Conservation (phyloP, 2,113 vertebrate species). For the Oncorhynchus masou region DNA sequence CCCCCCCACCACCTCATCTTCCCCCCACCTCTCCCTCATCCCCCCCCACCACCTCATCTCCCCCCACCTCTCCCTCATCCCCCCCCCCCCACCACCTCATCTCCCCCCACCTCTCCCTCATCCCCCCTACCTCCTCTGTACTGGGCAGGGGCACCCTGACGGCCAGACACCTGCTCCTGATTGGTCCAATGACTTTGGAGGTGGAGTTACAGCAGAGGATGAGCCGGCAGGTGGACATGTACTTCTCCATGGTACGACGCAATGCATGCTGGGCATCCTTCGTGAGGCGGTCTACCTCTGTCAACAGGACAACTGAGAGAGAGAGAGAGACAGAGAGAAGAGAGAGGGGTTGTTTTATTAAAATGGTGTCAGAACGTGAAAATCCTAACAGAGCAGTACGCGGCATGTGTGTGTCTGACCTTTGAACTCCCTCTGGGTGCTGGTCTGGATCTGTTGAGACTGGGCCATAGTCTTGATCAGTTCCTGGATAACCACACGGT, state of each 20-base stretch:
- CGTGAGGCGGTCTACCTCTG: constrained; percentile 93
- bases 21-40: no score
- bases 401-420: constrained; percentile 63
- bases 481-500: constrained; percentile 95
- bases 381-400: not conserved
- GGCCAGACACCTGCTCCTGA: constrained; percentile 90
- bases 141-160: constrained; percentile 90
- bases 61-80: no score
- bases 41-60: no score
- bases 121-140: constrained; percentile 81
- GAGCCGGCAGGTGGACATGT: constrained; percentile 92
- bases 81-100: no score
- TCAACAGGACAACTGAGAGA: constrained; percentile 88
- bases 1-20: no score
- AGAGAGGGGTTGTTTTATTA: not conserved
- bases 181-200: constrained; percentile 95
- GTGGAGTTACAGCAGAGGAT: constrained; percentile 94
- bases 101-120: no score
- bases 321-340: no score
- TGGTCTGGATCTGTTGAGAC: constrained; percentile 95
- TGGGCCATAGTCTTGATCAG: constrained; percentile 96
- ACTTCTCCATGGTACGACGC: constrained; percentile 97
- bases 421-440: constrained; percentile 96
- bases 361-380: not conserved
- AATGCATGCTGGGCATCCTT: constrained; percentile 96